Percentiles rank a stretch among this genome's conserved stretches.
phyloP scores from a whole-genome alignment of 2,113 vertebrate species.

The Boleophthalmus pectinirostris region DNA sequence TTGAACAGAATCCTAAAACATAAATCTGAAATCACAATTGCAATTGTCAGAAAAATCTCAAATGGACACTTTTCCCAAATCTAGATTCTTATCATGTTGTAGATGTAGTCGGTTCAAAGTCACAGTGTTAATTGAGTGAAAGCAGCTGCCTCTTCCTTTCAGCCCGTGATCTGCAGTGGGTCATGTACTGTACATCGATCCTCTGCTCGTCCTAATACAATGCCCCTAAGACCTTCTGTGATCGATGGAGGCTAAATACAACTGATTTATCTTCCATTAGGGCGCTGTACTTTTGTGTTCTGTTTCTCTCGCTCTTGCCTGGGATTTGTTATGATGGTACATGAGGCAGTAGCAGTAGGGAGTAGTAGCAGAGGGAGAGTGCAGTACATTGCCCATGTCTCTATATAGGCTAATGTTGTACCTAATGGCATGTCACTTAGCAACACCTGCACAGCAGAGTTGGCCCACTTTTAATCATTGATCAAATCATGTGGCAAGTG shows the following conservation, averaged over 20 bases:
- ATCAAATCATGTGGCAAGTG: not conserved
- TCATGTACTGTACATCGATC: not conserved
- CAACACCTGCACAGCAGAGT: not conserved
- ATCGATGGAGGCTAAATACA: not conserved
- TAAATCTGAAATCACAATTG: too few species aligned
- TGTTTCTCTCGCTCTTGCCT: not conserved
- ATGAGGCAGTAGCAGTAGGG: too few species aligned
- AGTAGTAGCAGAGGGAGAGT: not conserved
- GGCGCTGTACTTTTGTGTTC: not conserved
- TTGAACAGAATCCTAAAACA: too few species aligned
- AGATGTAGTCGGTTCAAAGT: too few species aligned
- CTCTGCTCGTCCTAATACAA: not conserved
- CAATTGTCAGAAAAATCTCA: too few species aligned
- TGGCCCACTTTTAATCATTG: conserved; percentile 2
- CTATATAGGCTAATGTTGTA: not conserved
- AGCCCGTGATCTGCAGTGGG: not conserved
- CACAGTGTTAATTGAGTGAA: too few species aligned
- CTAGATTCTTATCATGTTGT: too few species aligned
- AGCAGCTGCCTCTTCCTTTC: too few species aligned
- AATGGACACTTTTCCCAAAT: too few species aligned
- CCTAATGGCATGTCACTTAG: not conserved
- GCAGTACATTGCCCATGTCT: not conserved
- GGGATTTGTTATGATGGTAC: too few species aligned
- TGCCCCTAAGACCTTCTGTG: not conserved
- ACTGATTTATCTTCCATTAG: not conserved